Evolutionary conservation across 1,140 invertebrate species (phyloP).

Genomic region (Heliothis virescens): DNA sequence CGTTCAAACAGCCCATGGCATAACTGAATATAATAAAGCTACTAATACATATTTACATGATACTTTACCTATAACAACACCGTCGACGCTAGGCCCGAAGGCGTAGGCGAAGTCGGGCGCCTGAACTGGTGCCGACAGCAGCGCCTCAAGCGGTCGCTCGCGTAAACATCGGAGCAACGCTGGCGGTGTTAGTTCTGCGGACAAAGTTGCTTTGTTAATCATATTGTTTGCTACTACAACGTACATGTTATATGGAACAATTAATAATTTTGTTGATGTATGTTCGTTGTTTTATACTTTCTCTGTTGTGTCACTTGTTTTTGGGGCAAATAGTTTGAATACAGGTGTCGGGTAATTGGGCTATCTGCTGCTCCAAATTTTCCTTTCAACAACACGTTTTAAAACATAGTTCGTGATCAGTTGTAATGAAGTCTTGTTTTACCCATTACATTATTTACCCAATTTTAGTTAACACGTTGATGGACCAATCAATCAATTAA

Average conservation of each 20-base stretch:
- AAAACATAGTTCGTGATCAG: too few species aligned
- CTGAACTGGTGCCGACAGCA: conserved; percentile 91
- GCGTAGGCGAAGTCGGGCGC: conserved; percentile 94
- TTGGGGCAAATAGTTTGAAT: too few species aligned
- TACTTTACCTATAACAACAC: conserved; percentile 93
- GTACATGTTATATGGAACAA: neutral
- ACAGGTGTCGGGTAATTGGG: too few species aligned
- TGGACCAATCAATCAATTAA: too few species aligned
- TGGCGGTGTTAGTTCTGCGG: conserved; percentile 88
- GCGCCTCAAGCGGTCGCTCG: conserved; percentile 90
- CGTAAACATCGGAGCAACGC: conserved; percentile 94
- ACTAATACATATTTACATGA: neutral
- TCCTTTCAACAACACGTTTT: too few species aligned
- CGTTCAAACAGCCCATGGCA: neutral
- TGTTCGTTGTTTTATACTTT: too few species aligned
- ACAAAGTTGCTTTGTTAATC: conserved; percentile 30
- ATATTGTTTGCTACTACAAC: neutral
- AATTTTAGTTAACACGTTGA: too few species aligned
- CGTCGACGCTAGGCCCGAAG: conserved; percentile 96
- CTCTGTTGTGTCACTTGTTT: too few species aligned
- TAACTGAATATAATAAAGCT: neutral
- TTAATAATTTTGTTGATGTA: neutral
- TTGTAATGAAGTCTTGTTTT: too few species aligned
- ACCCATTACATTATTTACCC: too few species aligned
- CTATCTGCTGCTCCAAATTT: too few species aligned